Conservation (phyloP, 2,888 invertebrate species). For the Laothoe populi region DNA sequence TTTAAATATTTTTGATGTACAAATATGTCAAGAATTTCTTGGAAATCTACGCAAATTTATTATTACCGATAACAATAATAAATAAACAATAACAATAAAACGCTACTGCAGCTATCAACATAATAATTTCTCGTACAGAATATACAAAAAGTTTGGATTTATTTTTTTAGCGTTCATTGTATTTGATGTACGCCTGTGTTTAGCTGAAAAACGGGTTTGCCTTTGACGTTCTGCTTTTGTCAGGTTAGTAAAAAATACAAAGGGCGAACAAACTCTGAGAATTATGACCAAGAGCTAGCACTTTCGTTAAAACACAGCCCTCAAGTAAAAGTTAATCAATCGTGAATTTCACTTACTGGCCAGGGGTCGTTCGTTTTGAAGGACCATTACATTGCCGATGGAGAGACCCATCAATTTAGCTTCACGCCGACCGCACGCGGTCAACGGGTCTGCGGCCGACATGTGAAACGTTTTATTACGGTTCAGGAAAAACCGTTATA, state of each 20-base stretch:
- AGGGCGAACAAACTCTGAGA: background rate
- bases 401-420: constrained; percentile 82
- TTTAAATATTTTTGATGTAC: no score
- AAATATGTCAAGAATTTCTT: no score
- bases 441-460: constrained; percentile 68
- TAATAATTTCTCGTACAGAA: no score
- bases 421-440: constrained; percentile 79
- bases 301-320: constrained; percentile 53
- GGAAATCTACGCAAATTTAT: no score
- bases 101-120: no score
- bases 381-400: constrained; percentile 81
- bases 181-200: background rate
- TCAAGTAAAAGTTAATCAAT: constrained; percentile 79
- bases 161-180: background rate
- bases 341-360: constrained; percentile 81
- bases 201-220: background rate
- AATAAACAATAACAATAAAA: no score
- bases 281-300: constrained; percentile 35
- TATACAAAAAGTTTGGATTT: background rate
- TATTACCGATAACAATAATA: no score
- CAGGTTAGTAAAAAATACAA: constrained; percentile 9
- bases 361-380: constrained; percentile 78
- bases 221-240: background rate
- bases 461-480: constrained; percentile 80
- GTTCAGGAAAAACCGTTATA: constrained; percentile 74